Conservation (phyloP, 2,113 vertebrate genomes). For the Nothoprocta perdicaria region DNA sequence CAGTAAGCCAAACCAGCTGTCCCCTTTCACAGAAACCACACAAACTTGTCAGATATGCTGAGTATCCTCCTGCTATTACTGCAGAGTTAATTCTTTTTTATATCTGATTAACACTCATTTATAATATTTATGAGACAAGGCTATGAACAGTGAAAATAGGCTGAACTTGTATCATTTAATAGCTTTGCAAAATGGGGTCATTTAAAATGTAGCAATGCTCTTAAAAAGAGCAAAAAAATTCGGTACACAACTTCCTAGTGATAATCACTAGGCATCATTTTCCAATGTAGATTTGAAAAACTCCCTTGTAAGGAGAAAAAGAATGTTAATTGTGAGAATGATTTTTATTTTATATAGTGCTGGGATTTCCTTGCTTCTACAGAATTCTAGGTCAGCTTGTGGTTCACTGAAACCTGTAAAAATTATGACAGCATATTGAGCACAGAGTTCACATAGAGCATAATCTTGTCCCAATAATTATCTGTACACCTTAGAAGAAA, state of each 20-base stretch:
- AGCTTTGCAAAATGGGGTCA: not conserved
- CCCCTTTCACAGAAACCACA: not conserved
- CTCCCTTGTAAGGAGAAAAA: not conserved
- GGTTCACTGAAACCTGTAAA: not conserved
- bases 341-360: no score
- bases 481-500: not conserved
- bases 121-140: not conserved
- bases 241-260: not conserved
- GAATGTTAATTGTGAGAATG: not conserved
- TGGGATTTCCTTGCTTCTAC: not conserved
- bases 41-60: conserved; percentile 3
- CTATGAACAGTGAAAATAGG: not conserved
- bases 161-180: not conserved
- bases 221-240: not conserved
- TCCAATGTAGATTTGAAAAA: not conserved
- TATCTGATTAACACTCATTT: not conserved
- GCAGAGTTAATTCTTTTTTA: not conserved
- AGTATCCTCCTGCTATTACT: not conserved
- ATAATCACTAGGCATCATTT: not conserved
- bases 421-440: not conserved
- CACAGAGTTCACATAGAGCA: not conserved
- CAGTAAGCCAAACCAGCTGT: not conserved
- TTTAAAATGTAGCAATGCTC: not conserved
- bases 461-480: not conserved
- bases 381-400: not conserved